phyloP scores from a whole-genome alignment of 2,888 invertebrate genomes.

The Rapana venosa region DNA sequence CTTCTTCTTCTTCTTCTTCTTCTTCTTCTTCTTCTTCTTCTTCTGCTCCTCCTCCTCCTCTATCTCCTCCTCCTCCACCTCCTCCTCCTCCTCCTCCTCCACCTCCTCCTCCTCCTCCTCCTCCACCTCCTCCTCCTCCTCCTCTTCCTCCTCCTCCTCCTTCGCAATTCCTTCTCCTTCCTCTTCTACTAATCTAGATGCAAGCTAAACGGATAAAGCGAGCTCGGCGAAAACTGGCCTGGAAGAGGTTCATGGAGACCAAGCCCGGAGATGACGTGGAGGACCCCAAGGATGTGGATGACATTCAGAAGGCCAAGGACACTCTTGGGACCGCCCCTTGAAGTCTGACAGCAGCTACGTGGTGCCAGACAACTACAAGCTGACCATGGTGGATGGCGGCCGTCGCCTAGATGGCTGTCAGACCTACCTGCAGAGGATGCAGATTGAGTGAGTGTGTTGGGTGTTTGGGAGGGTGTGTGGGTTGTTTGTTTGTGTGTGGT shows the following conservation, averaged over 20 bases:
- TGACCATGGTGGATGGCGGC: constrained; percentile 7
- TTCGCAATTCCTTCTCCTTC: not conserved
- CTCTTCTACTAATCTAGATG: not conserved
- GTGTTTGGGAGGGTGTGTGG: not conserved
- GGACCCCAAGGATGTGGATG: constrained; percentile 20
- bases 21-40: too few species aligned
- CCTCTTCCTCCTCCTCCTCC: not conserved
- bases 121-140: not conserved
- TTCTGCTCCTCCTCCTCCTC: too few species aligned
- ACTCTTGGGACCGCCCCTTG: constrained; percentile 26
- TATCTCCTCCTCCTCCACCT: too few species aligned
- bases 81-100: not conserved
- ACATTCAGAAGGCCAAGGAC: constrained; percentile 29
- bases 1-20: too few species aligned
- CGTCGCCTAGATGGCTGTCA: not conserved
- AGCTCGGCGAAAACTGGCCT: not conserved
- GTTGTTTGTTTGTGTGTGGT: not conserved
- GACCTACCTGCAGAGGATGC: not conserved
- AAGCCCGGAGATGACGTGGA: constrained; percentile 39
- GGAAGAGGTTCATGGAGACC: constrained; percentile 18
- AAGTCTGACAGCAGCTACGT: constrained; percentile 26
- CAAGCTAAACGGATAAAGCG: constrained; percentile 4
- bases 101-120: too few species aligned
- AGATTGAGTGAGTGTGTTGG: not conserved
- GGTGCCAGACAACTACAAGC: constrained; percentile 32